Percentiles rank a stretch among this genome's conserved stretches.
Conservation (phyloP, 2,797 vertebrate genomes). For the Syngnathus rostellatus region DNA sequence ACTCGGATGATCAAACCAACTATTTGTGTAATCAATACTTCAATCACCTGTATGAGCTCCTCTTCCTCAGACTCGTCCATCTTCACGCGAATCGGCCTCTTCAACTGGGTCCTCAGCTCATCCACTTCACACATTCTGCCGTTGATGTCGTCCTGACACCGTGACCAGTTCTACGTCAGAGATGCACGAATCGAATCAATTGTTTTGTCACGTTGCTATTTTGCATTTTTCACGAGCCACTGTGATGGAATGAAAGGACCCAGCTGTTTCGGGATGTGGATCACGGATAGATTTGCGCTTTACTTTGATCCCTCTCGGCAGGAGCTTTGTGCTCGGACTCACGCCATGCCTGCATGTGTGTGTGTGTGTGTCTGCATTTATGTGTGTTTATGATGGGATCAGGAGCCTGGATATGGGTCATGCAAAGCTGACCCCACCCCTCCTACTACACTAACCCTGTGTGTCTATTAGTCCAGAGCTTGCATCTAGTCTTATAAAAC, state of each 20-base stretch:
- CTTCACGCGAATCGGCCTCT: constrained; percentile 55
- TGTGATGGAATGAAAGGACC: constrained; percentile 30
- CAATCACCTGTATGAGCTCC: constrained; percentile 70
- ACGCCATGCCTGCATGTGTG: constrained; percentile 19
- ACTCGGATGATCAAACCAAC: no score
- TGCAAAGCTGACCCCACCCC: constrained; percentile 18
- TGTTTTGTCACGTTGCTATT: not conserved
- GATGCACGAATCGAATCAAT: not conserved
- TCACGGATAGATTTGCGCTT: constrained; percentile 51
- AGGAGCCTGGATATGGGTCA: constrained; percentile 47
- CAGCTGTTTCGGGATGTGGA: constrained; percentile 57
- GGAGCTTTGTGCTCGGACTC: constrained; percentile 18
- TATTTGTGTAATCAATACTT: not conserved
- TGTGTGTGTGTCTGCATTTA: constrained; percentile 16
- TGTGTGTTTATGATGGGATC: constrained; percentile 16
- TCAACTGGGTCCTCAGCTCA: constrained; percentile 59
- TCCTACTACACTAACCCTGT: constrained; percentile 16
- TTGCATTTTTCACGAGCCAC: not conserved
- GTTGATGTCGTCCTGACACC: constrained; percentile 64
- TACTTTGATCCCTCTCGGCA: constrained; percentile 47
- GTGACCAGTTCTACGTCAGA: constrained; percentile 71
- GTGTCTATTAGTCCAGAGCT: no score
- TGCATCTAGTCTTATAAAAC: not conserved
- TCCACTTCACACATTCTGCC: constrained; percentile 55
- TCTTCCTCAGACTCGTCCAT: constrained; percentile 60